A percentile compares a stretch with the other conserved stretches of the same genome.
Conservation (phyloP, 2,113 vertebrate species). For the Syrmaticus mikado region DNA sequence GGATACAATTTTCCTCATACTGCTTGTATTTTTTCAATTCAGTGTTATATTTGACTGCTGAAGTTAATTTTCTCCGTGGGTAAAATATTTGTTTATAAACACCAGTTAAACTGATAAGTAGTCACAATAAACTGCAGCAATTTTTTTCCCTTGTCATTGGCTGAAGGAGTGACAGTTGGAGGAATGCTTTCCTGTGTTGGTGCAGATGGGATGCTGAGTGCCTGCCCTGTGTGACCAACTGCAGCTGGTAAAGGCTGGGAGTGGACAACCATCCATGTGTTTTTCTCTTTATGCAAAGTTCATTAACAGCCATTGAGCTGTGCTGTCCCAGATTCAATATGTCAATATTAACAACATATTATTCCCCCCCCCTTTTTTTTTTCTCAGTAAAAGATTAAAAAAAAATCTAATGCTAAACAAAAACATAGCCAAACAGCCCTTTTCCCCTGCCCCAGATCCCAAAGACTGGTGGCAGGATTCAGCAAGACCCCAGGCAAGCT, state of each 20-base stretch:
- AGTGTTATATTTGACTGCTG: neutral
- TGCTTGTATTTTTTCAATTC: neutral
- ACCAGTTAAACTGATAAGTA: neutral
- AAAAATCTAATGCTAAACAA: neutral
- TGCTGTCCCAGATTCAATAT: neutral
- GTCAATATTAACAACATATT: neutral
- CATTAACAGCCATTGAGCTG: neutral
- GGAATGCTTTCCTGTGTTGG: neutral
- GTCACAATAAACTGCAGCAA: neutral
- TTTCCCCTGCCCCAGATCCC: neutral
- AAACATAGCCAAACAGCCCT: rapidly evolving
- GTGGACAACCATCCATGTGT: neutral
- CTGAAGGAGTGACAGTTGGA: neutral
- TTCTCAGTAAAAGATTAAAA: neutral
- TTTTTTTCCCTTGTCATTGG: neutral
- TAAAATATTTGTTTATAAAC: constrained; percentile 4
- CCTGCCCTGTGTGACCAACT: rapidly evolving
- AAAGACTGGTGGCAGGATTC: neutral
- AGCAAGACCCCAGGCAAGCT: neutral
- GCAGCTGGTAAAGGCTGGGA: neutral
- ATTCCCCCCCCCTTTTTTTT: neutral
- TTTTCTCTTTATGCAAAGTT: neutral
- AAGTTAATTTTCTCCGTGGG: neutral
- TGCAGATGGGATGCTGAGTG: neutral
- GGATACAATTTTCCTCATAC: neutral